Percentiles rank a stretch among this genome's conserved stretches.
These are phyloP conservation scores for Troglohyphantes excavatus DNA, from an alignment of 2,888 invertebrate species.

Conservation along the genomic window DNA sequence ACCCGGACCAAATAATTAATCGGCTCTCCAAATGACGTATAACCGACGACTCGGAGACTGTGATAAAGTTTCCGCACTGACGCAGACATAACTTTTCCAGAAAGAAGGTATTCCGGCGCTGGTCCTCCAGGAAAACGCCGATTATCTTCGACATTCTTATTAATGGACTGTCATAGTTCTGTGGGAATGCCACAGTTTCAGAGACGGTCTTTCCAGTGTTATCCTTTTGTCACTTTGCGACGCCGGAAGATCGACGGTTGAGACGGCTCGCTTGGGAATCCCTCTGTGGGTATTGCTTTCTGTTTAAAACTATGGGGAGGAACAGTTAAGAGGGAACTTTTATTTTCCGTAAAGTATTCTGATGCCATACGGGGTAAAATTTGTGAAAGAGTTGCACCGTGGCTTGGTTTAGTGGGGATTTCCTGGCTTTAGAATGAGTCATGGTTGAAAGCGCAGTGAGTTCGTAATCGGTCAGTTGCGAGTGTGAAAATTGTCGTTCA, in stretches of 20 bases:
- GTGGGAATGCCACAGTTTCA: constrained; percentile 19
- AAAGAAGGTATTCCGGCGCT: constrained; percentile 33
- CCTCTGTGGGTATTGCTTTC: no score
- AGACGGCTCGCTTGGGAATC: not conserved
- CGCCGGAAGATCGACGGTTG: constrained; percentile 13
- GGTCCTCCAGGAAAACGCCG: constrained; percentile 42
- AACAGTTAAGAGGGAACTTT: no score
- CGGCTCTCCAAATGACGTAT: constrained; percentile 50
- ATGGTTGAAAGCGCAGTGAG: no score
- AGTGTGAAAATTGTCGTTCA: no score
- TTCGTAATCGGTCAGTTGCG: no score
- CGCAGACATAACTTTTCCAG: constrained; percentile 45
- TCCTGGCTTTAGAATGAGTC: no score
- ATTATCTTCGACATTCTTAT: constrained; percentile 57
- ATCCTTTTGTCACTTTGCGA: not conserved
- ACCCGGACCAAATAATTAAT: constrained; percentile 49
- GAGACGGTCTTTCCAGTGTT: constrained; percentile 10
- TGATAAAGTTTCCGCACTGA: constrained; percentile 54
- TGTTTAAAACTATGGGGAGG: no score
- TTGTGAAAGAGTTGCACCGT: no score
- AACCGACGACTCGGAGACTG: constrained; percentile 16
- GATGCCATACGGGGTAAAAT: no score
- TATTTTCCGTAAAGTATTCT: no score
- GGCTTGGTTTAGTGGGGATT: no score
- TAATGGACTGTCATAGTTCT: constrained; percentile 55